Percentiles rank a stretch among this genome's conserved stretches.
These are phyloP conservation scores for Ceriagrion tenellum DNA, from an alignment of 2,888 invertebrate species.

Conservation along the genomic window DNA sequence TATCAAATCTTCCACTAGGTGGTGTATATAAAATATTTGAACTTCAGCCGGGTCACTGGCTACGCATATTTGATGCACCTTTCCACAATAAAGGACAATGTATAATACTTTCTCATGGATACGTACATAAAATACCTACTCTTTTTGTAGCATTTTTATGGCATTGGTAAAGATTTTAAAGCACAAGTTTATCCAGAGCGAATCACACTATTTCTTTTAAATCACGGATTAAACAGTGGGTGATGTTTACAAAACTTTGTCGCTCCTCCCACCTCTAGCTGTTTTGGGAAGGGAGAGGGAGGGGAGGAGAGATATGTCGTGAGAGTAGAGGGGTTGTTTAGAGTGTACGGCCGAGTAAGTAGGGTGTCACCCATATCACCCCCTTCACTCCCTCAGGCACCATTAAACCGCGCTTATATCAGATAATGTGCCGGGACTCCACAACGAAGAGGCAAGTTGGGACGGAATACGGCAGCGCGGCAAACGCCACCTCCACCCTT, in stretches of 20 bases:
- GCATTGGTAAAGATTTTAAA: no score
- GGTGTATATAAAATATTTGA: no score
- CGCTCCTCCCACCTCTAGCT: not conserved
- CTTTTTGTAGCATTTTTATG: no score
- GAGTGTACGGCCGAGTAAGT: not conserved
- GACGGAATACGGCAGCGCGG: not conserved
- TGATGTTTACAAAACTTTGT: not conserved
- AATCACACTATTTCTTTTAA: no score
- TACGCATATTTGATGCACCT: no score
- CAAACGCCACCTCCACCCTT: not conserved
- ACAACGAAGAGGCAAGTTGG: not conserved
- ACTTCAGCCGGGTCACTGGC: no score
- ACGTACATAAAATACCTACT: no score
- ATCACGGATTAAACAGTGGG: not conserved
- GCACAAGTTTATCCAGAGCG: no score
- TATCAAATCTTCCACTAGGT: no score
- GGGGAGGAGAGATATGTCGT: not conserved
- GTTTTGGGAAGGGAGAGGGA: no score
- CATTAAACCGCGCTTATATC: slow-evolving; percentile 60
- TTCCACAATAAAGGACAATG: no score
- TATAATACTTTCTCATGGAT: no score
- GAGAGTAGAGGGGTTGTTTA: not conserved
- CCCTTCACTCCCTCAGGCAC: slow-evolving; percentile 41
- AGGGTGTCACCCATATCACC: not conserved
- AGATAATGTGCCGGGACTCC: slow-evolving; percentile 25